A percentile compares a stretch with the other conserved stretches of the same genome.
Evolutionary conservation across 2,797 vertebrate genomes (phyloP).

Genomic region (Petrocephalus sullivani): DNA sequence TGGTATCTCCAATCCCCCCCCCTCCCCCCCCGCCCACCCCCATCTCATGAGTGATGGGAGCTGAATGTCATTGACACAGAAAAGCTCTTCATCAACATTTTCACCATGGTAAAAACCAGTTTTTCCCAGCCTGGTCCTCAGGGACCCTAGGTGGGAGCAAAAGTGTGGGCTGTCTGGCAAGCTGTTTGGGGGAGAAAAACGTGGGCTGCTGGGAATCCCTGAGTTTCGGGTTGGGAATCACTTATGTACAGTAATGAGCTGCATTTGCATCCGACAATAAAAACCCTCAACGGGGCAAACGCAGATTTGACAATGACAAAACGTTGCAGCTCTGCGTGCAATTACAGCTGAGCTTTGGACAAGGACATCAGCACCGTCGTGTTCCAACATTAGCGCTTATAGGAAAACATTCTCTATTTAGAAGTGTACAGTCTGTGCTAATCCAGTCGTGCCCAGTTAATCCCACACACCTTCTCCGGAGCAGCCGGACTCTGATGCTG

Average conservation of each 20-base stretch:
- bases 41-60: neutral
- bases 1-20: neutral
- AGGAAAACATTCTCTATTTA: neutral
- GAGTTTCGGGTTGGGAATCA: neutral
- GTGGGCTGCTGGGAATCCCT: neutral
- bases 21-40: neutral
- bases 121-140: neutral
- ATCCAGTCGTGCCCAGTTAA: constrained; percentile 23
- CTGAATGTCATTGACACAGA: neutral
- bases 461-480: constrained; percentile 9
- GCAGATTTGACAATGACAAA: neutral
- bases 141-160: neutral
- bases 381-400: neutral
- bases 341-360: neutral
- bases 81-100: neutral
- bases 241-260: neutral
- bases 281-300: neutral
- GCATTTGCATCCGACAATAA: neutral
- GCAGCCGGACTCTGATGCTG: constrained; percentile 2
- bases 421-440: constrained; percentile 11
- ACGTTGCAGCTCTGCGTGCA: neutral
- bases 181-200: too few species aligned
- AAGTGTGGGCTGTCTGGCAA: neutral
- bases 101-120: neutral
- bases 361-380: neutral